Conservation (phyloP, 2,888 invertebrate genomes). For the Eueremaeus valkanovi region DNA sequence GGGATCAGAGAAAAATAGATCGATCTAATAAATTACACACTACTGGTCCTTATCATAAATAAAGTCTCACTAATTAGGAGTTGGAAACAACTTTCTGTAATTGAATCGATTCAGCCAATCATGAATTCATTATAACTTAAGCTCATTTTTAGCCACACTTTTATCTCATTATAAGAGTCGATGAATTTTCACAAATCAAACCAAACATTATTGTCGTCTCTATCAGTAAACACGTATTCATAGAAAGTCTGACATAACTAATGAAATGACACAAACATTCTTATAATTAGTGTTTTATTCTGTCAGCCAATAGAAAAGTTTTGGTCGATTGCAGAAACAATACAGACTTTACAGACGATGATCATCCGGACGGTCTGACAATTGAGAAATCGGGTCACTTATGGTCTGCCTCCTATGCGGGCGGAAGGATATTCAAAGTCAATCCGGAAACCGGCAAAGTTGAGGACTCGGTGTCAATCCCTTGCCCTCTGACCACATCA, state of each 20-base stretch:
- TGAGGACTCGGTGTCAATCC: background rate
- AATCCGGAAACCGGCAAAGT: conserved; percentile 52
- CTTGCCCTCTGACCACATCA: conserved; percentile 10
- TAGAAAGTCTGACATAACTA: background rate
- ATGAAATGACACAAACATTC: background rate
- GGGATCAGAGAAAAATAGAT: too few species aligned
- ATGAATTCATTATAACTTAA: too few species aligned
- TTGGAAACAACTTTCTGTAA: too few species aligned
- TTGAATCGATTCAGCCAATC: too few species aligned
- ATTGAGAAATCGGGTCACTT: conserved; percentile 71
- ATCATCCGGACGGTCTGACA: conserved; percentile 61
- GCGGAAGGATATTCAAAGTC: conserved; percentile 60
- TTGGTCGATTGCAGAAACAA: background rate
- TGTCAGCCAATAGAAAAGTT: background rate
- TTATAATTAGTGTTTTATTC: background rate
- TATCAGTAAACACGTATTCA: too few species aligned
- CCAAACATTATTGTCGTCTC: too few species aligned
- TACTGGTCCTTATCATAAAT: too few species aligned
- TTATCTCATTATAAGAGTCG: too few species aligned
- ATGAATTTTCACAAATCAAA: too few species aligned
- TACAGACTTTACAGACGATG: conserved; percentile 41
- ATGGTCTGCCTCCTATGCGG: conserved; percentile 70
- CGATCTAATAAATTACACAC: too few species aligned
- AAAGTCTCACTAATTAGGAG: too few species aligned
- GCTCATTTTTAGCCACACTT: too few species aligned